Base-by-base conservation (phyloP, 2,888 invertebrate genomes). In the Hylaea fasciaria region DNA sequence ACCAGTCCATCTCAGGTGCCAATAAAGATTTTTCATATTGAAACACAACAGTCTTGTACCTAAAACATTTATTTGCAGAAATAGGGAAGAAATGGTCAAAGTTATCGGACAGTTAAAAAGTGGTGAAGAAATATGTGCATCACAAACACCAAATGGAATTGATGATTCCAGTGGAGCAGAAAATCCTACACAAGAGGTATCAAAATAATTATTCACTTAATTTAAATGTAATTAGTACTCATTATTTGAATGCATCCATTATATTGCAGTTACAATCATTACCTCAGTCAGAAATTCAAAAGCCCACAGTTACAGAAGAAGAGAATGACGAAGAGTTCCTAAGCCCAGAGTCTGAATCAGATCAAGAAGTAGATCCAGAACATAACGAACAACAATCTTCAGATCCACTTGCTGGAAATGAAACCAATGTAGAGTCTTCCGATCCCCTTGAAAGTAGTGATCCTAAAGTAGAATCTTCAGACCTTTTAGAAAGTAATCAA, bases 71-170 rank as follows among this genome's bases (percentile, higher is more conserved):
- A 28, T 28, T 48, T 54, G 52, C 79, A 97, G 98, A 84, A 95
- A 95, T 89, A 91, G 97, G 67, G 96, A 96, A 70, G 97, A 97
- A 71, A 91, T 99, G 71, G 95, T 96, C 9, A 94, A 94, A 78
- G 93, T 98, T 37, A 97, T 98, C 81, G 92, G 93, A 44, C 94
- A 95, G 66, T 87, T 98, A 52, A 95, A 95, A 56, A 94, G 93
- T 74, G 96, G 95, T 14, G 96, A 96, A 76, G 94, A 94, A 62
- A 93, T 94, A 22, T 94, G 94, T 59, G 83, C 87, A 40, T 80
- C 87, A 16, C 71, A 79, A 63, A 71, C 82, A 45, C 73, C 81
- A 12, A 83, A 83, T 73, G 72, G 80, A 39, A 92, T 90, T 73
- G 92, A 93, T 70, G 92, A 92, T 65, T 89, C 91, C 0, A 91